Evolutionary conservation across 2,888 invertebrate genomes (phyloP).

Genomic region (Lacanobia oleracea): DNA sequence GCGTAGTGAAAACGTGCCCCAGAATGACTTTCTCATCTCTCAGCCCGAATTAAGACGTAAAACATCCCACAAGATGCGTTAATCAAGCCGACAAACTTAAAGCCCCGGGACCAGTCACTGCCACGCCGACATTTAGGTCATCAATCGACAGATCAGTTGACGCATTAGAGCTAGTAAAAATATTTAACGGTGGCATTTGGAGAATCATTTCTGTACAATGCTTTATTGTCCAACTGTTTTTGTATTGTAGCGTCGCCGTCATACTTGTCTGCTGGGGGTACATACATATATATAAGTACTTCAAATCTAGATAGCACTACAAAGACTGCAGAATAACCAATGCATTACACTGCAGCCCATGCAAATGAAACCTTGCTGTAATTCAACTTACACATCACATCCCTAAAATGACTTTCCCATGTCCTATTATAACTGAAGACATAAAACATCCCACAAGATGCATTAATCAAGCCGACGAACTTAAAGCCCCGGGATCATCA

Average conservation of each 20-base stretch:
- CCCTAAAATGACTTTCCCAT: not conserved
- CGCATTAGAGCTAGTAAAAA: too few species aligned
- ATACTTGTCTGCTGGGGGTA: too few species aligned
- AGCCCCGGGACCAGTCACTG: slow-evolving; percentile 2
- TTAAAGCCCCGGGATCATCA: slow-evolving; percentile 40
- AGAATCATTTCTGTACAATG: too few species aligned
- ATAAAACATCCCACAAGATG: slow-evolving; percentile 29
- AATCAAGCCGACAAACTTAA: slow-evolving; percentile 27
- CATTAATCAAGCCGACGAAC: slow-evolving; percentile 29
- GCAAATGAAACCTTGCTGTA: too few species aligned
- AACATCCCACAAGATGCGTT: slow-evolving; percentile 30
- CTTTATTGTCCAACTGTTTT: too few species aligned
- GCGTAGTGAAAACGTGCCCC: not conserved
- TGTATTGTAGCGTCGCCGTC: too few species aligned
- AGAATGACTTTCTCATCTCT: not conserved
- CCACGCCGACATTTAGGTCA: slow-evolving; percentile 52
- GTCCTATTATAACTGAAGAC: not conserved
- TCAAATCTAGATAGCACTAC: too few species aligned
- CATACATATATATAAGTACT: too few species aligned
- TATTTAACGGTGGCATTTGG: too few species aligned
- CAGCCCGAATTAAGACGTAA: not conserved
- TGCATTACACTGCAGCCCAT: too few species aligned
- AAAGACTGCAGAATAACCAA: too few species aligned
- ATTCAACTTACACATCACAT: not conserved
- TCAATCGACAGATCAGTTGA: slow-evolving; percentile 49